Evolutionary conservation across 2,113 vertebrate species (phyloP), one percentile per base, ranked within the genome.

Genomic region (Eubucco bourcierii): DNA sequence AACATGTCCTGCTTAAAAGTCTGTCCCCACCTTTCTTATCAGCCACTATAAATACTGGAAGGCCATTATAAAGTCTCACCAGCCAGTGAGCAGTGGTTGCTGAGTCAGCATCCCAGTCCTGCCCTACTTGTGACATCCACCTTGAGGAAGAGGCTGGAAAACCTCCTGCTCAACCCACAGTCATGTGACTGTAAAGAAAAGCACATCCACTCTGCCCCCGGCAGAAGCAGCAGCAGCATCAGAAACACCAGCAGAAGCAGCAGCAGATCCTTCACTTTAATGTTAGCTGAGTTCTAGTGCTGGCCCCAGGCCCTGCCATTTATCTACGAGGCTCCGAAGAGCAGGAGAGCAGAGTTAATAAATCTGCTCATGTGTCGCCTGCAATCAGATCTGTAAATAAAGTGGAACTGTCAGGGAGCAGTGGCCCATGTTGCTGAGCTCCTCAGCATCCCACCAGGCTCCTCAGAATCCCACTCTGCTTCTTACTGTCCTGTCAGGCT

Each of bases 201-300:
- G 91, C 47, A 2, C 93, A 90, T 87, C 92, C 50, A 0, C 72
- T 82, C 41, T 0, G 7, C 80, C 78, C 53, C 34, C 29, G 23
- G 18, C 61, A 39, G 47, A 24, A 46, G 68, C 84, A 85, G 74
- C 60, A 2, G 91, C 83, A 77, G 74, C 60, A 2, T 90, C 83
- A 77, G 91, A 96, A 23, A 20, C 47, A 47, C 47, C 47, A 47
- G 84, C 70, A 39, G 47, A 24, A 46, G 68, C 84, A 85, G 82
- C 60, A 2, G 92, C 85, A 80, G 91, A 96, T 92, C 96, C 90
- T 97, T 97, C 96, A 92, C 90, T 95, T 94, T 78, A 90, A 96
- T 95, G 94, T 84, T 80, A 89, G 70, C 84, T 34, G 95, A 96
- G 95, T 85, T 94, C 91, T 91, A 93, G 87, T 64, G 4, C 27